These are phyloP conservation scores for Dermochelys coriacea DNA, from an alignment of 2,797 vertebrate genomes.

Conservation along the genomic window DNA sequence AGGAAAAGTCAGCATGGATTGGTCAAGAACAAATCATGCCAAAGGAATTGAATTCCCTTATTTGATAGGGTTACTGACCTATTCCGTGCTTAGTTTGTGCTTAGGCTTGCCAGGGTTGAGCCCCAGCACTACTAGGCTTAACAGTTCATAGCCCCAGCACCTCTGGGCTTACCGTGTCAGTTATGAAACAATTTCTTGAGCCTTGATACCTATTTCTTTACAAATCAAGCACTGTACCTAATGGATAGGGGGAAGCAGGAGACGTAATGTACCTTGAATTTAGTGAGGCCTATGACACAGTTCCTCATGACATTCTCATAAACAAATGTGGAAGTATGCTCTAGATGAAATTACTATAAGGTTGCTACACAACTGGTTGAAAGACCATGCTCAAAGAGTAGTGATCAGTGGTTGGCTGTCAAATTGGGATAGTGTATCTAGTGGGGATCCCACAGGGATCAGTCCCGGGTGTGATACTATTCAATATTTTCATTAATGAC, in stretches of 20 bases:
- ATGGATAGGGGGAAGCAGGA: background rate
- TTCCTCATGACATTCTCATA: background rate
- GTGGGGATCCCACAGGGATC: background rate
- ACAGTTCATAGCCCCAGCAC: no score
- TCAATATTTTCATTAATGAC: background rate
- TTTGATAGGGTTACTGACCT: background rate
- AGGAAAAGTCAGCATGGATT: background rate
- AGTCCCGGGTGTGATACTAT: background rate
- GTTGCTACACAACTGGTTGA: background rate
- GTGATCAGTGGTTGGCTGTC: background rate
- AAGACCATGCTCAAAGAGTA: background rate
- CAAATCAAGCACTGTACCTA: background rate
- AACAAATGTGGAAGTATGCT: background rate
- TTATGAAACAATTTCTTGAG: no score
- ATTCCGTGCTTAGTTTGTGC: no score
- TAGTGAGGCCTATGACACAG: background rate
- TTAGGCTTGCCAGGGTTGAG: no score
- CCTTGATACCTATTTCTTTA: no score
- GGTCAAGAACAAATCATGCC: background rate
- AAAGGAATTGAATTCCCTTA: background rate
- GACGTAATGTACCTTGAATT: background rate
- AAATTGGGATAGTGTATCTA: background rate
- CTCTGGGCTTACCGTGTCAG: no score
- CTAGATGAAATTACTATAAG: background rate
- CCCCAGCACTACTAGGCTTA: no score